These are phyloP conservation scores for Oligia strigilis DNA, from an alignment of 2,888 invertebrate genomes.

Conservation along the genomic window DNA sequence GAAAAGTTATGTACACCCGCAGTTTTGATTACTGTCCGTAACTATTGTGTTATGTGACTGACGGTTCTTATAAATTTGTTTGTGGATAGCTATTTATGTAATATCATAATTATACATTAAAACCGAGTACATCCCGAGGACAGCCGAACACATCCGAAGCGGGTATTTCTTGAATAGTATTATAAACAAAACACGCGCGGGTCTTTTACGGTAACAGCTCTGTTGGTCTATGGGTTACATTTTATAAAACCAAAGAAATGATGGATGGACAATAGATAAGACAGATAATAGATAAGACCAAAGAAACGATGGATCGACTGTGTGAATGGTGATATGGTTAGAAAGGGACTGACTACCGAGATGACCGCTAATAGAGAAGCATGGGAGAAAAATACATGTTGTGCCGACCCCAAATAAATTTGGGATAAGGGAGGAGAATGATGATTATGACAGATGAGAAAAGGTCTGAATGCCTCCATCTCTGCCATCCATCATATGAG, in stretches of 20 bases:
- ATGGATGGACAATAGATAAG: too few species aligned
- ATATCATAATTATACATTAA: too few species aligned
- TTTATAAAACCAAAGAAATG: too few species aligned
- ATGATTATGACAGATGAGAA: neutral
- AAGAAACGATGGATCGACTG: neutral
- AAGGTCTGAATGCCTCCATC: neutral
- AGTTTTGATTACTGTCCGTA: constrained; percentile 56
- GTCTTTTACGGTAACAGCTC: too few species aligned
- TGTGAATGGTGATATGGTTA: neutral
- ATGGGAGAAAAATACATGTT: neutral
- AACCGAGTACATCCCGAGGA: too few species aligned
- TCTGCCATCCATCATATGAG: neutral
- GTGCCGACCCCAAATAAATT: too few species aligned
- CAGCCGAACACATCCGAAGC: too few species aligned
- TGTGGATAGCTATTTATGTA: neutral
- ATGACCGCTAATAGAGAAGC: neutral
- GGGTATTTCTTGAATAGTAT: too few species aligned
- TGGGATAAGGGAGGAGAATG: too few species aligned
- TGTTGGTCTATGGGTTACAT: too few species aligned
- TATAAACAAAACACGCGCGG: too few species aligned
- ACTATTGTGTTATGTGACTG: constrained; percentile 46
- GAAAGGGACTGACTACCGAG: neutral
- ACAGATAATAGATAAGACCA: too few species aligned
- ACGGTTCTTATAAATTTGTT: constrained; percentile 18
- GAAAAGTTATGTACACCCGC: constrained; percentile 61